phyloP scores from a whole-genome alignment of 2,113 vertebrate species.

The Phyllostomus hastatus region DNA sequence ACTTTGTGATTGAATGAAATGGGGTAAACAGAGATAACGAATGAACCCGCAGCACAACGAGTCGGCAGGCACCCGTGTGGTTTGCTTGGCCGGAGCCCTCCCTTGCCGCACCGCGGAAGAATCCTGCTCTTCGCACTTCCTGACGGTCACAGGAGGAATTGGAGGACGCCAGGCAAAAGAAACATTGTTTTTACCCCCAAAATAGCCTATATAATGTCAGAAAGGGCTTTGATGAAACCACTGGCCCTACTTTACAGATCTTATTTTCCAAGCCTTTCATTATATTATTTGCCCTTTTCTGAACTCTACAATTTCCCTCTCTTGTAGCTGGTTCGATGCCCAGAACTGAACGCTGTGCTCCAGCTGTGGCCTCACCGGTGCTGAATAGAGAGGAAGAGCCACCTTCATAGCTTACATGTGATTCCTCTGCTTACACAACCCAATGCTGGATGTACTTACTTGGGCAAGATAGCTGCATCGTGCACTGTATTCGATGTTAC shows the following conservation, averaged over 20 bases:
- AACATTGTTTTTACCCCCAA: background rate
- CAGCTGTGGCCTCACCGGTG: slow-evolving; percentile 77
- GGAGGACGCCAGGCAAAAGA: slow-evolving; percentile 25
- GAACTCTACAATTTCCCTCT: slow-evolving; percentile 77
- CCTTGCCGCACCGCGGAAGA: background rate
- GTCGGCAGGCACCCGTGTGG: background rate
- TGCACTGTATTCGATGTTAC: slow-evolving; percentile 76
- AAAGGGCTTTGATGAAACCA: slow-evolving; percentile 66
- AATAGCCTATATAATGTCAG: slow-evolving; percentile 42
- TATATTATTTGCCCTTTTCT: slow-evolving; percentile 75
- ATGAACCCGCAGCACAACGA: slow-evolving; percentile 6
- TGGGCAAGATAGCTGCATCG: slow-evolving; percentile 75
- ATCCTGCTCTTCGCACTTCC: slow-evolving; percentile 31
- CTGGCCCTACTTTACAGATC: slow-evolving; percentile 68
- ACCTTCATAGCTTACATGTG: slow-evolving; percentile 78
- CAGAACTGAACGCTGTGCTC: slow-evolving; percentile 78
- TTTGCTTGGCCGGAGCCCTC: background rate
- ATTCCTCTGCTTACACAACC: slow-evolving; percentile 75
- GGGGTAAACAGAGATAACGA: slow-evolving; percentile 30
- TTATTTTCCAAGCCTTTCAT: slow-evolving; percentile 75
- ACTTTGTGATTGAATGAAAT: slow-evolving; percentile 35
- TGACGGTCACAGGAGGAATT: background rate
- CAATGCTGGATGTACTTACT: slow-evolving; percentile 76
- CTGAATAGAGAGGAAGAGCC: slow-evolving; percentile 77
- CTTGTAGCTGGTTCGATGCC: slow-evolving; percentile 77